Evolutionary conservation across 2,113 vertebrate genomes (phyloP).

Genomic region (Menura novaehollandiae): DNA sequence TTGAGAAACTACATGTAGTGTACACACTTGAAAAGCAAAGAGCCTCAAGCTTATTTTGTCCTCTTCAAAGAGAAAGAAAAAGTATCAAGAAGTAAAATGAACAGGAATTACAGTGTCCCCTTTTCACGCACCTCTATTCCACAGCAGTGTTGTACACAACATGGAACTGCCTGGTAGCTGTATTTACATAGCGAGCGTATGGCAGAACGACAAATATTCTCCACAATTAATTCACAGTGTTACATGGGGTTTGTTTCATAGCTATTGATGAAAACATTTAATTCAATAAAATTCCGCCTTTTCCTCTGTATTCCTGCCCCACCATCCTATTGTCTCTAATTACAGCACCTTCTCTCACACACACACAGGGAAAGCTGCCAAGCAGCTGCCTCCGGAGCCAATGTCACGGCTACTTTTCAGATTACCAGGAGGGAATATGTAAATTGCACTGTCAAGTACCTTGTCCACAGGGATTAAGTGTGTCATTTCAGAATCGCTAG

Average conservation of each 20-base stretch:
- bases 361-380: not conserved
- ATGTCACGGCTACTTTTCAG: not conserved
- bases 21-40: not conserved
- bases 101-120: not conserved
- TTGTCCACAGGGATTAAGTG: not conserved
- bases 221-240: constrained; percentile 21
- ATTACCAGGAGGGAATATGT: not conserved
- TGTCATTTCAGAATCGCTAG: not conserved
- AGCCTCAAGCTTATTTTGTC: not conserved
- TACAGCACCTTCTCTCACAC: not conserved
- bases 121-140: not conserved
- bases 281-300: constrained; percentile 28
- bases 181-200: not conserved
- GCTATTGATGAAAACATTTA: constrained; percentile 32
- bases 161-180: not conserved
- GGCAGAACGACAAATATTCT: not conserved
- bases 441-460: not conserved
- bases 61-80: not conserved
- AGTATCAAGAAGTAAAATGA: not conserved
- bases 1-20: not conserved
- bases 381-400: not conserved
- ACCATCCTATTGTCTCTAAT: not conserved
- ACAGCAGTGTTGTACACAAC: not conserved
- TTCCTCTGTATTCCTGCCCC: not conserved
- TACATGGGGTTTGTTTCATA: not conserved